Evolutionary conservation across 2,113 vertebrate genomes (phyloP).

Genomic region (Bucco capensis): DNA sequence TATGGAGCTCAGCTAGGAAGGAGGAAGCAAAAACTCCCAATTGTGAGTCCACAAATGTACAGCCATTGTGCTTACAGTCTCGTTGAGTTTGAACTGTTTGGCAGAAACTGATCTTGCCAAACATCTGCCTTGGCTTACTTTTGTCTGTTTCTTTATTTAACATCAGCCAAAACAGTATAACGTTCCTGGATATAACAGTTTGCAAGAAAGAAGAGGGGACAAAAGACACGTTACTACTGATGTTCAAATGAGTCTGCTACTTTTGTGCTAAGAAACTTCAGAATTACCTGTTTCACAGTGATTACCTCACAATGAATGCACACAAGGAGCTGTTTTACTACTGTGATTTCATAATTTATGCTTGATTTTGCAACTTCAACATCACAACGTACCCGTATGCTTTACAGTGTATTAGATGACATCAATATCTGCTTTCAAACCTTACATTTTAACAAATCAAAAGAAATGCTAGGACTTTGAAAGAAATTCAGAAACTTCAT

Average conservation of each 20-base stretch:
- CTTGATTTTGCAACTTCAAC: not conserved
- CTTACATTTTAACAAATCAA: not conserved
- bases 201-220: not conserved
- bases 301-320: not conserved
- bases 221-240: fast-evolving
- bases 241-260: not conserved
- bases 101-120: not conserved
- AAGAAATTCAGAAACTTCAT: not conserved
- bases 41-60: not conserved
- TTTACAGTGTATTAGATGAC: not conserved
- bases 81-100: not conserved
- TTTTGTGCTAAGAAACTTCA: not conserved
- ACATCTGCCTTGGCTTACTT: not conserved
- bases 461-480: not conserved
- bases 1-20: not conserved
- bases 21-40: not conserved
- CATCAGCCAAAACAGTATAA: not conserved
- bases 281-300: not conserved
- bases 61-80: not conserved
- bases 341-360: not conserved
- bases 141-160: not conserved
- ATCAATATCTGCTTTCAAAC: not conserved
- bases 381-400: not conserved
- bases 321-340: not conserved
- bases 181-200: not conserved